Conservation (phyloP, 2,113 vertebrate species). For the Lamprotornis superbus region DNA sequence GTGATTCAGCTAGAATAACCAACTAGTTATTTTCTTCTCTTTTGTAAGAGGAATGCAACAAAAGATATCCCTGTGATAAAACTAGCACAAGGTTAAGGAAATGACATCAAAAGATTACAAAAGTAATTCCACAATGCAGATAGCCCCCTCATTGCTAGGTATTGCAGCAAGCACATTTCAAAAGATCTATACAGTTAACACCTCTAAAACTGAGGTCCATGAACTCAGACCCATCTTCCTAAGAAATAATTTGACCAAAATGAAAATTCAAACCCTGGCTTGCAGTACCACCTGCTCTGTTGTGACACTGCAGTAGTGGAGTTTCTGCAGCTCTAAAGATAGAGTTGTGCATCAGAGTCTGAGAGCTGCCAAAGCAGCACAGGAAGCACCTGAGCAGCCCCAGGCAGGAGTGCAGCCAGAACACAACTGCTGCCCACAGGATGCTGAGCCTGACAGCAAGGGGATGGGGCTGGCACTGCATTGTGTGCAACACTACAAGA, state of each 20-base stretch:
- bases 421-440: neutral
- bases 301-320: neutral
- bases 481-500: neutral
- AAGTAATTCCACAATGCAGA: neutral
- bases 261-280: neutral
- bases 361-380: neutral
- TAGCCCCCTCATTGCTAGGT: neutral
- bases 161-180: neutral
- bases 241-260: neutral
- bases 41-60: slow-evolving; percentile 1
- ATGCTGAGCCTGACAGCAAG: neutral
- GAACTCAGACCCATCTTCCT: neutral
- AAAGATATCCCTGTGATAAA: slow-evolving; percentile 24
- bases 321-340: neutral
- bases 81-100: slow-evolving; percentile 27
- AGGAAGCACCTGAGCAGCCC: neutral
- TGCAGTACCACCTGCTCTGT: neutral
- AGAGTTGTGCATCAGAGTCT: neutral
- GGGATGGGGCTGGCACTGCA: neutral
- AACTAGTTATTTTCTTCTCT: slow-evolving; percentile 22
- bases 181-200: neutral
- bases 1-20: slow-evolving; percentile 36
- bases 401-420: accelerated
- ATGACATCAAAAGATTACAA: neutral
- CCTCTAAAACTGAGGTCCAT: neutral